These are phyloP conservation scores for Turritopsis rubra DNA, from an alignment of 30 jellyfish, hydroid and myxozoan genomes.

Conservation along the genomic window DNA sequence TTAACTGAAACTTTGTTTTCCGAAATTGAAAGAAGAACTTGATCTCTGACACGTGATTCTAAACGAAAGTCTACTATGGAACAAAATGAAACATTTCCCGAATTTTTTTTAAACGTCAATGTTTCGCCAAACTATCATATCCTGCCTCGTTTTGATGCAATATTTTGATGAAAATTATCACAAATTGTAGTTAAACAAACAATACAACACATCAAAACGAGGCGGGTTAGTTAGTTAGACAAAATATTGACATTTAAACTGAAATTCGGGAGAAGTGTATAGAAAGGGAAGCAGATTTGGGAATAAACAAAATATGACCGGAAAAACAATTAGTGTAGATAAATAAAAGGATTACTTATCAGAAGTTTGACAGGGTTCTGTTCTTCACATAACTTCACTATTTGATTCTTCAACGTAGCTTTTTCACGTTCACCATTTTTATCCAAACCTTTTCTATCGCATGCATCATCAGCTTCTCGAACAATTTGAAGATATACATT, in stretches of 20 bases:
- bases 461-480: not conserved
- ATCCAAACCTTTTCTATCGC: not conserved
- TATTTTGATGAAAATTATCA: no score
- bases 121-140: no score
- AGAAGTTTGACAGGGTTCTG: not conserved
- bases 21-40: conserved; percentile 3
- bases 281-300: no score
- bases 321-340: not conserved
- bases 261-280: no score
- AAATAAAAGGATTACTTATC: not conserved
- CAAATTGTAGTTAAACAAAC: no score
- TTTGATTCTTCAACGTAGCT: not conserved
- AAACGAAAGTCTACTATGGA: not conserved
- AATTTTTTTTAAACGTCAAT: no score
- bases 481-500: not conserved
- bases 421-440: not conserved
- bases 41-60: conserved; percentile 13
- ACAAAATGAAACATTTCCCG: not conserved
- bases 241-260: no score
- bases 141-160: no score
- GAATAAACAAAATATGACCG: not conserved
- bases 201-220: no score
- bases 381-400: not conserved
- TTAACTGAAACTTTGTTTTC: not conserved
- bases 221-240: no score